A percentile compares a stretch with the other conserved stretches of the same genome.
phyloP scores from a whole-genome alignment of 2,797 vertebrate genomes.

The Macropodus opercularis region DNA sequence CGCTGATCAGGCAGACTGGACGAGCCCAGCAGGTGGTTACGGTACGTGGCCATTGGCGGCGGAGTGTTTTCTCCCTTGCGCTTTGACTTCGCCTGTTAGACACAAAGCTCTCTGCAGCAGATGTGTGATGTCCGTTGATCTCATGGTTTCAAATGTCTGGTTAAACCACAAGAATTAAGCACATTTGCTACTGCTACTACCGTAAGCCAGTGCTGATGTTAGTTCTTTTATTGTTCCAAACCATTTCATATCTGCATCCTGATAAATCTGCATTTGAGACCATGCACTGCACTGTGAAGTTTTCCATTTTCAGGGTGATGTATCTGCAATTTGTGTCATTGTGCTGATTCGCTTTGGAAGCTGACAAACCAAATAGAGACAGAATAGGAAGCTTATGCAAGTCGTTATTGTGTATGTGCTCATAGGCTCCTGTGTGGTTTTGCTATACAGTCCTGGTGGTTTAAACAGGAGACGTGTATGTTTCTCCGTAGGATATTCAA shows the following conservation, averaged over 20 bases:
- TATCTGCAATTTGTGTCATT: conserved; percentile 38
- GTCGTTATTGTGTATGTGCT: conserved; percentile 31
- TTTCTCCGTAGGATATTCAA: conserved; percentile 29
- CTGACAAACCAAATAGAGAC: conserved; percentile 26
- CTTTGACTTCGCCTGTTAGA: conserved; percentile 41
- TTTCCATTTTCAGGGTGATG: conserved; percentile 45
- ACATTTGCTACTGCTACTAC: no score
- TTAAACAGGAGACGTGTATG: conserved; percentile 27
- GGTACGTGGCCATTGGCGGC: no score
- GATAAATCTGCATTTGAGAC: conserved; percentile 27
- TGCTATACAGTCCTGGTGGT: conserved; percentile 11
- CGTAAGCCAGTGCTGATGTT: conserved; percentile 8
- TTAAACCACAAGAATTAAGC: no score
- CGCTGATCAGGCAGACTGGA: conserved; percentile 23
- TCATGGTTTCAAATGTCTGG: conserved; percentile 15
- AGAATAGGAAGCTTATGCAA: conserved; percentile 33
- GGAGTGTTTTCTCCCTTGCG: conserved; percentile 35
- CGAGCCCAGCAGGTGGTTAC: conserved; percentile 12
- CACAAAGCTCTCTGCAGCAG: conserved; percentile 17
- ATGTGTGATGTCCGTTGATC: conserved; percentile 12
- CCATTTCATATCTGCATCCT: conserved; percentile 2
- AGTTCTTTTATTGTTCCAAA: conserved; percentile 13
- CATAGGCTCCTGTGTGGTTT: conserved; percentile 24
- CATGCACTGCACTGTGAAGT: conserved; percentile 57
- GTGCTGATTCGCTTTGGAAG: conserved; percentile 38